Conservation (phyloP, 2,113 vertebrate genomes). For the Galemys pyrenaicus region DNA sequence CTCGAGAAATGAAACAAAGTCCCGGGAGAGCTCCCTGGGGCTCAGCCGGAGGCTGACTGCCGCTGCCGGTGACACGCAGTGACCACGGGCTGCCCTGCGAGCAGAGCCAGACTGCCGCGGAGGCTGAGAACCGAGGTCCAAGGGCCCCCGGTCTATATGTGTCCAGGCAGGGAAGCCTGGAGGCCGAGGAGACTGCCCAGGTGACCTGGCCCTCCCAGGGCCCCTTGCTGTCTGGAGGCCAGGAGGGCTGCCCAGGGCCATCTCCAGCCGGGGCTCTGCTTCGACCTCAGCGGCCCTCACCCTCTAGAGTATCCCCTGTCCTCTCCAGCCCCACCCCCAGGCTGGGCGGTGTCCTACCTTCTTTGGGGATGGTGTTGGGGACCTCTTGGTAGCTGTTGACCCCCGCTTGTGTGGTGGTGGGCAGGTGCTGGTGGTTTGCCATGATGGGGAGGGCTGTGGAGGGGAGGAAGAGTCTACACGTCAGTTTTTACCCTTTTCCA, state of each 20-base stretch:
- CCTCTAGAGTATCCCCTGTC: not conserved
- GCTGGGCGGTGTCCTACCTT: constrained; percentile 72
- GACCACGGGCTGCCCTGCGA: no score
- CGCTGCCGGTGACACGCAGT: no score
- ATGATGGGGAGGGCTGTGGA: not conserved
- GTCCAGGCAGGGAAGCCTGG: not conserved
- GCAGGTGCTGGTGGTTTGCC: constrained; percentile 52
- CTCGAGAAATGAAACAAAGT: no score
- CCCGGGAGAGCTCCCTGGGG: no score
- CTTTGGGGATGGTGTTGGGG: constrained; percentile 73
- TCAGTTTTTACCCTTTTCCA: not conserved
- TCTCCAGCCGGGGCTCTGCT: not conserved
- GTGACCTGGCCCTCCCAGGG: not conserved
- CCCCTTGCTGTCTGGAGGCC: no score
- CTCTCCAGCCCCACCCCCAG: not conserved
- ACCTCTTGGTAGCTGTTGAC: constrained; percentile 75
- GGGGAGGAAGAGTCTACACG: not conserved
- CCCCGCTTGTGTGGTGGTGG: accelerated
- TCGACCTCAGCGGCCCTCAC: not conserved
- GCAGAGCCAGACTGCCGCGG: not conserved
- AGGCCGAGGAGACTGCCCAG: not conserved
- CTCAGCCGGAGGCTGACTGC: not conserved
- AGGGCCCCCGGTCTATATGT: not conserved
- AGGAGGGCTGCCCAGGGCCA: not conserved
- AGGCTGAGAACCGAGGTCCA: not conserved